These are phyloP conservation scores for Thelaira solivaga DNA, from an alignment of 2,888 invertebrate genomes.

Conservation along the genomic window DNA sequence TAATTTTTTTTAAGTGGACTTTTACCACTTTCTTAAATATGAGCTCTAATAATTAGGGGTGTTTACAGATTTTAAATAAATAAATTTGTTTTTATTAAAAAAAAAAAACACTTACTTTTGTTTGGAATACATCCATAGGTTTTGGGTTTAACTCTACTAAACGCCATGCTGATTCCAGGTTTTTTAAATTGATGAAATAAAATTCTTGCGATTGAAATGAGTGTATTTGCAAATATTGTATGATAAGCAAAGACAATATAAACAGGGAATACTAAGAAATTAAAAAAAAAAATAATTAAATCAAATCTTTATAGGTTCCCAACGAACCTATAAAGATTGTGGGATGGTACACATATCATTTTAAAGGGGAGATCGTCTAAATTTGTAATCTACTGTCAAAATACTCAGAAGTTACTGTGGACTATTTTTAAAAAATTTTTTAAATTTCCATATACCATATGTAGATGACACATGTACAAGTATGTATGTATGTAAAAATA, in stretches of 20 bases:
- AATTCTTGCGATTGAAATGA: constrained; percentile 67
- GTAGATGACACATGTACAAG: too few relatives aligned
- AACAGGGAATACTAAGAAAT: constrained; percentile 68
- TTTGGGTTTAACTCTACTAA: constrained; percentile 64
- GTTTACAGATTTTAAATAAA: too few relatives aligned
- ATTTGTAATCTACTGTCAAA: too few relatives aligned
- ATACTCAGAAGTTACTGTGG: too few relatives aligned
- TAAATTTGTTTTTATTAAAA: background rate
- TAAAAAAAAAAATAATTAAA: background rate
- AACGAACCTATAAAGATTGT: background rate
- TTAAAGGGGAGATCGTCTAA: too few relatives aligned
- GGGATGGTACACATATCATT: too few relatives aligned
- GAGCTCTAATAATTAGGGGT: too few relatives aligned
- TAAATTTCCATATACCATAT: too few relatives aligned
- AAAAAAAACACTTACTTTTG: constrained; percentile 41
- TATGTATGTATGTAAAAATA: background rate
- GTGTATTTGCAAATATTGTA: constrained; percentile 70
- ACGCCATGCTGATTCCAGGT: constrained; percentile 70
- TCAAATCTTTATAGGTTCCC: background rate
- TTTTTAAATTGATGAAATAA: constrained; percentile 65
- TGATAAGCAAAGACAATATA: constrained; percentile 67
- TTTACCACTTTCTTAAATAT: too few relatives aligned
- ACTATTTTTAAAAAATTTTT: too few relatives aligned
- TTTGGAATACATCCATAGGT: constrained; percentile 64
- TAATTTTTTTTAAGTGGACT: too few relatives aligned